Percentiles rank a stretch among this genome's conserved stretches.
These are phyloP conservation scores for Rhizomys pruinosus DNA, from an alignment of 2,113 vertebrate species.

Conservation along the genomic window DNA sequence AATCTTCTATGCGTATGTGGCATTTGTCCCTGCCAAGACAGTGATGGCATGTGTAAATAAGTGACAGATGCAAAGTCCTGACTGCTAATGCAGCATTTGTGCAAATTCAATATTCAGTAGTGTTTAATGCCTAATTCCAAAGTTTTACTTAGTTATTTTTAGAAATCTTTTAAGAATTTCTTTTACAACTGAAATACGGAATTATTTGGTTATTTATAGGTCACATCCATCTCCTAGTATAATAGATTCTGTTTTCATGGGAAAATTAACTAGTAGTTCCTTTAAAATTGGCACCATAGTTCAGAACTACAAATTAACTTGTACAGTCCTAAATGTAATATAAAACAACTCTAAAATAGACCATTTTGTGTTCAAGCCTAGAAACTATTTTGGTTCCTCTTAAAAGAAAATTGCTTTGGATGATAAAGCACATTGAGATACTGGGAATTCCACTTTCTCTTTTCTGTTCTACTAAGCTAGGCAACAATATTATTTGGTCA, in stretches of 20 bases:
- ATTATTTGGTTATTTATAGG: constrained; percentile 62
- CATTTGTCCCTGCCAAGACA: neutral
- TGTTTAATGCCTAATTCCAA: constrained; percentile 33
- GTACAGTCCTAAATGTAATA: constrained; percentile 60
- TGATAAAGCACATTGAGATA: too few species aligned
- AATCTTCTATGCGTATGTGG: neutral
- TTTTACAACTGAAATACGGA: constrained; percentile 53
- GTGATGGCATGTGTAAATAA: neutral
- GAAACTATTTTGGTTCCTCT: too few species aligned
- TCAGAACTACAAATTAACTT: constrained; percentile 76
- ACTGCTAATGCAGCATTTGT: constrained; percentile 24
- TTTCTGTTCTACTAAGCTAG: too few species aligned
- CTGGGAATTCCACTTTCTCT: too few species aligned
- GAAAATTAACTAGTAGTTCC: constrained; percentile 71
- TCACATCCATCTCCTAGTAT: constrained; percentile 44
- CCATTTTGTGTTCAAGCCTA: too few species aligned
- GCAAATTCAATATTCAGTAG: neutral
- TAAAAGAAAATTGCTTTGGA: too few species aligned
- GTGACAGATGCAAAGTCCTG: constrained; percentile 3
- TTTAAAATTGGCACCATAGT: constrained; percentile 63
- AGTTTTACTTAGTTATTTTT: constrained; percentile 24
- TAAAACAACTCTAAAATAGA: too few species aligned
- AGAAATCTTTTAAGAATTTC: constrained; percentile 50
- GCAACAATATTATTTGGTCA: too few species aligned
- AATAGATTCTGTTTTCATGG: constrained; percentile 65